Evolutionary conservation across 1,140 invertebrate species (phyloP).

Genomic region (Agrilus planipennis): DNA sequence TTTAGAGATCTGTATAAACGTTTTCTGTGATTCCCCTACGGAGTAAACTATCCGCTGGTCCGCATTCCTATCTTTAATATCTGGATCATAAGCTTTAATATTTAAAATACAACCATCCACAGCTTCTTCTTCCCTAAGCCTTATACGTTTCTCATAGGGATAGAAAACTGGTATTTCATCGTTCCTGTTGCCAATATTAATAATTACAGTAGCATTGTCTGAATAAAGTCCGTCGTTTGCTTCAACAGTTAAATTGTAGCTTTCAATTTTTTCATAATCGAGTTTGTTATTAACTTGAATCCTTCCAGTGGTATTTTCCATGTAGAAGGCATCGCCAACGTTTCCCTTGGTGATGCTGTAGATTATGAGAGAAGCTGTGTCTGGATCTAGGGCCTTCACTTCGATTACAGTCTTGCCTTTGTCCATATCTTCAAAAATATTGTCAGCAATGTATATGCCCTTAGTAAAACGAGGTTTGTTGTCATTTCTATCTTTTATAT

Average conservation of each 20-base stretch:
- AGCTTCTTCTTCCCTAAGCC: conserved; percentile 58
- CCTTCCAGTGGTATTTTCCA: conserved; percentile 65
- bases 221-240: conserved; percentile 68
- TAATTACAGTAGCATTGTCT: conserved; percentile 61
- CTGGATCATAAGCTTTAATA: conserved; percentile 70
- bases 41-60: conserved; percentile 67
- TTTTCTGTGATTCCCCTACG: conserved; percentile 54
- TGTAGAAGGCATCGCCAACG: conserved; percentile 61
- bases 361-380: conserved; percentile 67
- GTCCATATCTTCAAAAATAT: conserved; percentile 71
- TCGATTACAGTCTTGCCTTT: conserved; percentile 67
- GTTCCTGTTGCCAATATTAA: conserved; percentile 71
- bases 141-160: conserved; percentile 47
- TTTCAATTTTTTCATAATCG: conserved; percentile 76
- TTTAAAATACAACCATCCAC: conserved; percentile 50
- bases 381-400: conserved; percentile 66
- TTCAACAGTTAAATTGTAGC: conserved; percentile 61
- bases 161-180: conserved; percentile 72
- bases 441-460: conserved; percentile 58
- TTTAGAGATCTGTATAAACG: conserved; percentile 51
- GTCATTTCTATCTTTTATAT: conserved; percentile 86
- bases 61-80: conserved; percentile 58
- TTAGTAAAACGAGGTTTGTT: conserved; percentile 71
- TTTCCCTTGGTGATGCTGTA: conserved; percentile 74
- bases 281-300: conserved; percentile 62